Evolutionary conservation across 2,113 vertebrate species (phyloP).

Genomic region (Baryphthengus martii): DNA sequence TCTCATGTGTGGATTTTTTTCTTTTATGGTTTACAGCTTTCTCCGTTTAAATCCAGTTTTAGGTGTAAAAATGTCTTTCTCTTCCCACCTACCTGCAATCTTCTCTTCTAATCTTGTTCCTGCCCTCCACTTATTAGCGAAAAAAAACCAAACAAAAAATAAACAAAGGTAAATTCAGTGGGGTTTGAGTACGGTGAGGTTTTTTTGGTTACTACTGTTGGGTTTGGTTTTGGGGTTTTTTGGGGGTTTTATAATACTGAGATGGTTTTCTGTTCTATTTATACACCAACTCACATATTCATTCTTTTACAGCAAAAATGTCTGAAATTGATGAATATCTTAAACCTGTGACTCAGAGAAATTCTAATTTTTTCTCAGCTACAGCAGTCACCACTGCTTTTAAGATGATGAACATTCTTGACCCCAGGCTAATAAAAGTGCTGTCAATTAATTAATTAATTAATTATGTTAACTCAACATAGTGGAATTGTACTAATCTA

Average conservation of each 20-base stretch:
- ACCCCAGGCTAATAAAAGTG: not conserved
- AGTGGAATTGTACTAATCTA: no score
- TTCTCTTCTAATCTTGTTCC: not conserved
- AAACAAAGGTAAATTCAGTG: accelerated
- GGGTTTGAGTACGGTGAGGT: accelerated
- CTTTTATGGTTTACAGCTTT: not conserved
- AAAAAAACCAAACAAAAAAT: no score
- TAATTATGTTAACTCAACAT: no score
- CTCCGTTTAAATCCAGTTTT: not conserved
- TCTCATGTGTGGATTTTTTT: not conserved
- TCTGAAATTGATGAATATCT: not conserved
- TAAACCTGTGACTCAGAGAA: not conserved
- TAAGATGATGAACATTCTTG: not conserved
- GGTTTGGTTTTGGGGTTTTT: not conserved
- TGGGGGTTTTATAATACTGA: not conserved
- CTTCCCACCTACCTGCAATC: not conserved
- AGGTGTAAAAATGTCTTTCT: not conserved
- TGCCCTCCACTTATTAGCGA: accelerated
- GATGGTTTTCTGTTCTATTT: not conserved
- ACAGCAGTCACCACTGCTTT: not conserved
- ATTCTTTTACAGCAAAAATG: not conserved
- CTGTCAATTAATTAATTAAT: not conserved
- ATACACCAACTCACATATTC: accelerated
- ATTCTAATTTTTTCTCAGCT: not conserved
- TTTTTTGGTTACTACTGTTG: not conserved